phyloP scores from a whole-genome alignment of 2,113 vertebrate species.

The Microcebus lehilahytsara region DNA sequence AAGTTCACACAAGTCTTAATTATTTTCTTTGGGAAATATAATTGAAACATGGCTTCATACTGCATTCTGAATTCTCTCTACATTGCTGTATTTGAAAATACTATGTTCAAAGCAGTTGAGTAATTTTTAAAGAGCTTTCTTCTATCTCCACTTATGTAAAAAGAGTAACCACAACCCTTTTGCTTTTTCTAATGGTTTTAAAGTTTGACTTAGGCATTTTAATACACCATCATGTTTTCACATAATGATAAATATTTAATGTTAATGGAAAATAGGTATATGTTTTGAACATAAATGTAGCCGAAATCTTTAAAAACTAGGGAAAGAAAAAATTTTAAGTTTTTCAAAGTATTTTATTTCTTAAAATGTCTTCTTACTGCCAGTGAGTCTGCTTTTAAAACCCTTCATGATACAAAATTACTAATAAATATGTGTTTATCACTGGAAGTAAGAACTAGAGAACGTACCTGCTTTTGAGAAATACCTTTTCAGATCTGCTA shows the following conservation, averaged over 20 bases:
- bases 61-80: constrained; percentile 18
- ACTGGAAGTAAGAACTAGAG: background rate
- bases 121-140: constrained; percentile 67
- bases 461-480: background rate
- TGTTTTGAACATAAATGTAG: constrained; percentile 57
- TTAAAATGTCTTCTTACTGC: constrained; percentile 51
- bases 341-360: constrained; percentile 60
- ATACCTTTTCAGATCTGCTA: background rate
- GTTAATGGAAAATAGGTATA: constrained; percentile 62
- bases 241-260: constrained; percentile 75
- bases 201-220: constrained; percentile 63
- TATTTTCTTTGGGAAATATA: constrained; percentile 57
- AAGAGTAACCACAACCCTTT: constrained; percentile 48
- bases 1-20: constrained; percentile 51
- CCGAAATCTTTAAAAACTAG: constrained; percentile 60
- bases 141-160: constrained; percentile 43
- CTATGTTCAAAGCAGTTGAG: constrained; percentile 2
- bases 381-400: constrained; percentile 52
- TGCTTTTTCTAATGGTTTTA: constrained; percentile 61
- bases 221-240: constrained; percentile 61
- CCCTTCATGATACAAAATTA: constrained; percentile 29
- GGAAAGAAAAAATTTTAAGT: constrained; percentile 56
- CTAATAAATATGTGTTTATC: background rate
- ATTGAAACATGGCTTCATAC: constrained; percentile 26
- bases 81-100: constrained; percentile 40